Evolutionary conservation across 2,113 vertebrate genomes (phyloP).

Genomic region (Kobus ellipsiprymnus): DNA sequence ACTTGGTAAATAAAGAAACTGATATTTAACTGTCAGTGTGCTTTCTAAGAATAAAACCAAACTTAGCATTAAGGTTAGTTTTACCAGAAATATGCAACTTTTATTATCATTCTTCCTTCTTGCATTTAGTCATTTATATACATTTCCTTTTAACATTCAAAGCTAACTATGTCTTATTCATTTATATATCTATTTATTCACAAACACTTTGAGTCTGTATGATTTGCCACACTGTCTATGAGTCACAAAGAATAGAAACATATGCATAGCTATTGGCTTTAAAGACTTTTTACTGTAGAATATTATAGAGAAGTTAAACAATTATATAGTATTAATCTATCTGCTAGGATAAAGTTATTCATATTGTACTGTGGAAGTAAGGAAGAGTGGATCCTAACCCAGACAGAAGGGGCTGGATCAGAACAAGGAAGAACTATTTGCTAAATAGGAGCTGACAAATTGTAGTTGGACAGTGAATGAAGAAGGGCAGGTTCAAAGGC

Average conservation of each 20-base stretch:
- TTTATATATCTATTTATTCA: not conserved
- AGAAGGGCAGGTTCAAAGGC: not conserved
- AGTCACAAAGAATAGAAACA: not conserved
- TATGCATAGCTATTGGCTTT: not conserved
- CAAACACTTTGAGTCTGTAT: not conserved
- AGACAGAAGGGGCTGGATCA: not conserved
- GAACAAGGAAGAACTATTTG: not conserved
- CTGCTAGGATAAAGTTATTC: not conserved
- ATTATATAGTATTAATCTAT: not conserved
- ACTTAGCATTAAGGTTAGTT: not conserved
- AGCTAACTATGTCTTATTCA: not conserved
- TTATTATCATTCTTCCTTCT: not conserved
- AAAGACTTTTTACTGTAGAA: not conserved
- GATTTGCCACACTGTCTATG: not conserved
- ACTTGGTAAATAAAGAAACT: not conserved
- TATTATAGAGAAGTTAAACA: not conserved
- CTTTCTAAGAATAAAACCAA: not conserved
- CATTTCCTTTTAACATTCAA: not conserved
- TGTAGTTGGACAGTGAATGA: not conserved
- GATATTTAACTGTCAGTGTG: not conserved
- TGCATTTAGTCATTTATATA: not conserved
- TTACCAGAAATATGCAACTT: not conserved
- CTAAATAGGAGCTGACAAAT: not conserved
- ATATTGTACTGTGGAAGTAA: not conserved
- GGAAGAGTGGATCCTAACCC: not conserved